phyloP scores from a whole-genome alignment of 2,888 invertebrate species.

The Oscheius sp. region DNA sequence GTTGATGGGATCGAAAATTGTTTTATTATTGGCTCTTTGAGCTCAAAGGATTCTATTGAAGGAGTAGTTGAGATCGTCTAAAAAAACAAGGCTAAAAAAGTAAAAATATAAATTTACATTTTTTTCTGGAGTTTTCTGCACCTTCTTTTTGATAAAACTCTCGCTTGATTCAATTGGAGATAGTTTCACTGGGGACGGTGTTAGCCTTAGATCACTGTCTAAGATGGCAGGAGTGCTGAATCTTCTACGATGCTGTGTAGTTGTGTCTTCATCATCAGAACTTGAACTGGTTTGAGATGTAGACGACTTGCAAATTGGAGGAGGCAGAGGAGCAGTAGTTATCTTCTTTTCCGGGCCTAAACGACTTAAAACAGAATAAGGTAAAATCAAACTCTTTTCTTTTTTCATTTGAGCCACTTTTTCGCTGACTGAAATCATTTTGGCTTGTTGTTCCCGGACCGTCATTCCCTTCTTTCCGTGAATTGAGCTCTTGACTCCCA shows the following conservation, averaged over 20 bases:
- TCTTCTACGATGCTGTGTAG: neutral
- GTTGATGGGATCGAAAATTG: neutral
- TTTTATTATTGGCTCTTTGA: neutral
- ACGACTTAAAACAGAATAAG: neutral
- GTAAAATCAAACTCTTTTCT: neutral
- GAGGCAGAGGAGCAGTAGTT: neutral
- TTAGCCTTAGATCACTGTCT: neutral
- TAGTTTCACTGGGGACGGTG: neutral
- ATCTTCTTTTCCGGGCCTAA: neutral
- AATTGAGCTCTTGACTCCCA: neutral
- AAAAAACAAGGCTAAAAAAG: neutral
- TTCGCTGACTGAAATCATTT: neutral
- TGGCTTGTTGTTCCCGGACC: neutral
- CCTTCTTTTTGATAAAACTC: neutral
- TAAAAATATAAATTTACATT: neutral
- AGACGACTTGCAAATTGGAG: neutral
- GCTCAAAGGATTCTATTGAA: neutral
- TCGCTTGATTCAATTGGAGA: neutral
- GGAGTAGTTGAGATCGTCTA: neutral
- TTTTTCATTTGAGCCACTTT: neutral
- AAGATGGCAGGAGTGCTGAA: neutral
- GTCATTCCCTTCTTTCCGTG: conserved; percentile 3
- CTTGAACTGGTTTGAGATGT: neutral
- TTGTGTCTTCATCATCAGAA: neutral
- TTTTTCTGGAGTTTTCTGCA: neutral